phyloP scores from a whole-genome alignment of 2,888 invertebrate genomes.

The Nephrocerus scutellatus region DNA sequence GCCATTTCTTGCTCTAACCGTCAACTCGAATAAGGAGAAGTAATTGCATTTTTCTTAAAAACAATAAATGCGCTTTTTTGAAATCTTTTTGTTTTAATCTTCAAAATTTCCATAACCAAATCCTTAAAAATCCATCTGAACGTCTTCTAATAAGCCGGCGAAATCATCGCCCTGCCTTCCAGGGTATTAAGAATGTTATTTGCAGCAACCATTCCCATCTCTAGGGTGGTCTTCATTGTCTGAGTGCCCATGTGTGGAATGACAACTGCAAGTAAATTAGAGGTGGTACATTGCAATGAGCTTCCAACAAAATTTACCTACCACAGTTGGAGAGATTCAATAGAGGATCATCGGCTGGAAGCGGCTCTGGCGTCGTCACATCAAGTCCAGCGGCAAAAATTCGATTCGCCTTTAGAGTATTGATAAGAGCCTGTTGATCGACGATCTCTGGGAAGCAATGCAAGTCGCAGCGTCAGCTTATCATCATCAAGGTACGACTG shows the following conservation, averaged over 20 bases:
- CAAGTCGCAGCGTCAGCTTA: too few species aligned
- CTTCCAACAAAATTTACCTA: conserved; percentile 35
- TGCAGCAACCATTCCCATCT: conserved; percentile 74
- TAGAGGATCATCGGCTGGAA: conserved; percentile 72
- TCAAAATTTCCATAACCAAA: not conserved
- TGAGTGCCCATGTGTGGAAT: conserved; percentile 85
- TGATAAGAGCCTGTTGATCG: conserved; percentile 71
- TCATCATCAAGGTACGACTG: too few species aligned
- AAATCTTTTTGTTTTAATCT: not conserved
- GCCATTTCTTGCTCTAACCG: conserved; percentile 30
- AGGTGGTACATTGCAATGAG: not conserved
- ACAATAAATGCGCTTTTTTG: not conserved
- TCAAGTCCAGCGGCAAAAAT: conserved; percentile 89
- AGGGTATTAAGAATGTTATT: conserved; percentile 72
- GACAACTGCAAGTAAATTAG: conserved; percentile 54
- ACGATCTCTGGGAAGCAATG: conserved; percentile 56
- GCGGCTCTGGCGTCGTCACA: conserved; percentile 85
- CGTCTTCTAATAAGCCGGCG: conserved; percentile 48
- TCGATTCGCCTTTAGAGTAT: conserved; percentile 63
- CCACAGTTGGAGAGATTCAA: conserved; percentile 74
- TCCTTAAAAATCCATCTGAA: too few species aligned
- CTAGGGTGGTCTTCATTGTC: conserved; percentile 64
- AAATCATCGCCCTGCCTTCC: conserved; percentile 61
- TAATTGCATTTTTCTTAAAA: conserved; percentile 6
- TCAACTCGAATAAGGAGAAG: conserved; percentile 28